Base-by-base conservation (phyloP, 2,888 invertebrate species). In the Cryptophagus acutangulus region DNA sequence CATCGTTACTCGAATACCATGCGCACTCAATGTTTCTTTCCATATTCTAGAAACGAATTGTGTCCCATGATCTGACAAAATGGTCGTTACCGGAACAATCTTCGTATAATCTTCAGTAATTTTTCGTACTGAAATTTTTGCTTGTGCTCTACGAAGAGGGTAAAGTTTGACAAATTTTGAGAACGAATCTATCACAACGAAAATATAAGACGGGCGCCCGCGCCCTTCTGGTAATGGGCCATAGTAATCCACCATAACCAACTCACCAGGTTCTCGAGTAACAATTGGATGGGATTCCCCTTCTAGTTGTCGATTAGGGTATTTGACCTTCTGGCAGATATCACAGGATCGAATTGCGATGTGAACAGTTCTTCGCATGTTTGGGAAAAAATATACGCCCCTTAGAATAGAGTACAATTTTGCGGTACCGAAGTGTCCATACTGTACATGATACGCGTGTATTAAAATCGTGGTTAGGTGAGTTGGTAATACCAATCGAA, bases 41-140 rank as follows among this genome's bases (percentile, higher is more conserved):
- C 57, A 55, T 8, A 18, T 31, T 15, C 39, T 35, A 1, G 48
- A 45, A 1, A 51, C 45, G 35, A 58, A 57, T 33, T 57, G 55
- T 9, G 42, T 37, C 5, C 55, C 55, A 25, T 53, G 49, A 31
- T 51, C 51, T 9, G 30, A 38, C 9, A 49, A 18, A 1, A 47
- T 28, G 4, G 17, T 38, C 14, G 29, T 24, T 2, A 36, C 10
- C 6, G 10, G n/a, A 14, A 47, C 38, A 8, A 41, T 20, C 14
- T 41, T 30, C 13, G 4, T 2, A 40, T 39, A 47, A 15, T 46
- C 41, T 2, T 43, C 9, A 5, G 40, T 8, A 10, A 45, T 26
- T 20, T 38, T 41, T 1, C 35, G 29, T 4, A 40, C 39, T 5
- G 43, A 45, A 12, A 43, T 38, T 36, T 26, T 29, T 17, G 30